phyloP scores from a whole-genome alignment of 1,140 invertebrate species.

The Telenomus remus region DNA sequence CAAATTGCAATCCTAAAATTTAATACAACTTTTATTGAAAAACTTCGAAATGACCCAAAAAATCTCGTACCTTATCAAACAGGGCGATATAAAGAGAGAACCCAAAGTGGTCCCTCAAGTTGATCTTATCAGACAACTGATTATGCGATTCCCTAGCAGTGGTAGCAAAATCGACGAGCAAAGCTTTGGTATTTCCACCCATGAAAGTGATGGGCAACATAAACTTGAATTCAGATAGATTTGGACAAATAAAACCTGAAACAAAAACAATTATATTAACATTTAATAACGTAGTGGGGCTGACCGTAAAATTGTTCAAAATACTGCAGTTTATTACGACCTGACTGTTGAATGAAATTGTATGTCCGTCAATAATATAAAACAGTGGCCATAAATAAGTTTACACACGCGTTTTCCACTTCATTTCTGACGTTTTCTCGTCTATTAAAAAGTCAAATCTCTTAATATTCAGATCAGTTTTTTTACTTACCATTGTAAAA shows the following conservation, averaged over 20 bases:
- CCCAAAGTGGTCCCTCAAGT: conserved; percentile 96
- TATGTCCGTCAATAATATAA: conserved; percentile 20
- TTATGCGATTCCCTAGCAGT: conserved; percentile 98
- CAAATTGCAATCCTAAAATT: no score
- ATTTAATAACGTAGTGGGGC: no score
- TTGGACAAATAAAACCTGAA: no score
- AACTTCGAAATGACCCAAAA: no score
- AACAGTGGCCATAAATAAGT: conserved; percentile 34
- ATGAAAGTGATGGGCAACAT: conserved; percentile 99
- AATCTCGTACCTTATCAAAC: conserved; percentile 93
- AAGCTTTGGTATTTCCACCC: conserved; percentile 98
- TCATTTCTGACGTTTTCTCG: conserved; percentile 19
- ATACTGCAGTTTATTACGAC: no score
- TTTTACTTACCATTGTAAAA: no score
- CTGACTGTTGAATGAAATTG: conserved; percentile 13
- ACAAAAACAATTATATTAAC: no score
- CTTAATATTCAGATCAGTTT: not conserved
- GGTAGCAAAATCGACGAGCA: conserved; percentile 97
- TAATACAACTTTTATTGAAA: no score
- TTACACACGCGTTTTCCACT: conserved; percentile 12
- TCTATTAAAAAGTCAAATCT: conserved; percentile 15
- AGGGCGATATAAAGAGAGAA: conserved; percentile 99
- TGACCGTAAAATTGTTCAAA: no score
- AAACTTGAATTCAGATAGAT: no score
- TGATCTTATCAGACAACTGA: conserved; percentile 97